A percentile compares a stretch with the other conserved stretches of the same genome.
Evolutionary conservation across 2,797 vertebrate species (phyloP).

Genomic region (Rallus crepitans): DNA sequence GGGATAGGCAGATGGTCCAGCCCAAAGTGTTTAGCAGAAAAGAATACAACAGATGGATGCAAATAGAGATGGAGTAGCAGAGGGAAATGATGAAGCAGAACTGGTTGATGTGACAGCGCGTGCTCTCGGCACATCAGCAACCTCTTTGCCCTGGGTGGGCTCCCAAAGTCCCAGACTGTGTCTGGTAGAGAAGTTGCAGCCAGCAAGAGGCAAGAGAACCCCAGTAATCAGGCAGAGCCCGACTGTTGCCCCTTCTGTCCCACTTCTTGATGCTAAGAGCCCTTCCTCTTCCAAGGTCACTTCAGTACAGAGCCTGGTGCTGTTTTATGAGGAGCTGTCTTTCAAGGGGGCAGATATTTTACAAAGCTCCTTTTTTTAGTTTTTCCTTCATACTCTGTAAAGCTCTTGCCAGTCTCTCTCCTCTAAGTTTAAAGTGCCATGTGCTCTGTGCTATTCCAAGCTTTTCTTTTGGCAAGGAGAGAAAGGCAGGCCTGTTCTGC

Average conservation of each 20-base stretch:
- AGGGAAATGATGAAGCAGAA: background rate
- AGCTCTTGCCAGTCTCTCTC: background rate
- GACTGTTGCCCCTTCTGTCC: background rate
- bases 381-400: background rate
- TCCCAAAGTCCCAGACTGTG: background rate
- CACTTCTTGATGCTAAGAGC: background rate
- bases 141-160: background rate
- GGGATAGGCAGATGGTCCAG: background rate
- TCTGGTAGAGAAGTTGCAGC: background rate
- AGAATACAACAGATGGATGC: background rate
- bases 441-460: constrained; percentile 41
- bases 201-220: background rate
- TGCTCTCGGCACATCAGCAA: background rate
- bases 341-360: background rate
- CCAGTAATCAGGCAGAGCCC: background rate
- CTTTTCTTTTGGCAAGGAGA: constrained; percentile 22
- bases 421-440: constrained; percentile 4
- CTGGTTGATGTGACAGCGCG: accelerated
- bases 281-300: background rate
- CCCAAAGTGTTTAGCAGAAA: background rate
- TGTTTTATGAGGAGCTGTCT: background rate
- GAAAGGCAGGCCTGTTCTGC: constrained; percentile 36
- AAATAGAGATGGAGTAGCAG: background rate
- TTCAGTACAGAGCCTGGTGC: background rate
- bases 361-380: background rate